A percentile compares a stretch with the other conserved stretches of the same genome.
These are phyloP conservation scores for Microdon myrmicae DNA, from an alignment of 2,888 invertebrate genomes.

Conservation along the genomic window DNA sequence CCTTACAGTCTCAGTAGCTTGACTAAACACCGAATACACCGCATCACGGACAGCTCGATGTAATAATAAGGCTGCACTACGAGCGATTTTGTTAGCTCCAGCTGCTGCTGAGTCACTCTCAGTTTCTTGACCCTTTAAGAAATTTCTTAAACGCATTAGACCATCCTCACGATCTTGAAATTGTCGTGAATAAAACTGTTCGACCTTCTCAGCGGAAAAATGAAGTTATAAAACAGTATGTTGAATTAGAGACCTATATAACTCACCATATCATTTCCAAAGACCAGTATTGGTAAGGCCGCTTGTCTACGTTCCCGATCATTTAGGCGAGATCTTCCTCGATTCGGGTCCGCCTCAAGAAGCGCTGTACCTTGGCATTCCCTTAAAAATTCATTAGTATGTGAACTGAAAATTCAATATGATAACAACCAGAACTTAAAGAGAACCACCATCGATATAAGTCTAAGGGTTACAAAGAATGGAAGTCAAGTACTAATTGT, in stretches of 20 bases:
- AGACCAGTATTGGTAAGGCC: constrained; percentile 88
- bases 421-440: constrained; percentile 51
- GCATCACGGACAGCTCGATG: constrained; percentile 87
- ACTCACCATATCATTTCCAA: constrained; percentile 85
- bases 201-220: constrained; percentile 71
- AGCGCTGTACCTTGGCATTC: constrained; percentile 72
- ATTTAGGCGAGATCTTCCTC: constrained; percentile 71
- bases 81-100: constrained; percentile 78
- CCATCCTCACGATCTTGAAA: constrained; percentile 91
- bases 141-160: constrained; percentile 72
- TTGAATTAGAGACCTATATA: not conserved
- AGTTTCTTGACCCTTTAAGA: constrained; percentile 62
- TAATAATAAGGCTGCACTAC: constrained; percentile 82
- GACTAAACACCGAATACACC: constrained; percentile 87
- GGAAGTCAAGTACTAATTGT: constrained; percentile 13
- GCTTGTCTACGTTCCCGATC: constrained; percentile 87
- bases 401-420: constrained; percentile 71
- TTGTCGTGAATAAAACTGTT: constrained; percentile 90
- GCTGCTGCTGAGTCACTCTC: constrained; percentile 51
- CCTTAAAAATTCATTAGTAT: constrained; percentile 83
- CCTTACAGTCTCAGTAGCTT: constrained; percentile 83
- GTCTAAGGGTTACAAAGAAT: no score
- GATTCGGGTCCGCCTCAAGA: constrained; percentile 67
- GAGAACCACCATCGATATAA: constrained; percentile 49
- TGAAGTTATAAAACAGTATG: not conserved